Percentiles rank a stretch among this genome's conserved stretches.
These are phyloP conservation scores for Stratiolaelaps scimitus DNA, from an alignment of 1,140 invertebrate genomes.

Conservation along the genomic window DNA sequence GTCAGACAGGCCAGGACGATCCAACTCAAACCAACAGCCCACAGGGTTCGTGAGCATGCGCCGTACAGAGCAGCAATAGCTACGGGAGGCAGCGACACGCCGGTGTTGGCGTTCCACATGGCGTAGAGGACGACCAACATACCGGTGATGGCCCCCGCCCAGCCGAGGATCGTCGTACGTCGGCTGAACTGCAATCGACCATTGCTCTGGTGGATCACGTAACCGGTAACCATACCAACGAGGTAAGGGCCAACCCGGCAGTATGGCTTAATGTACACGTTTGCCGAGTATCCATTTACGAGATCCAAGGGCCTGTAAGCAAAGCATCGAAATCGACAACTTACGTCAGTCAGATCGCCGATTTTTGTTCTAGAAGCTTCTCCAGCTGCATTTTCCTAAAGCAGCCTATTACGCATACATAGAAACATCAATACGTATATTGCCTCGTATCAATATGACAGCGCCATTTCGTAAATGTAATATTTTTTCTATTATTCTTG, in stretches of 20 bases:
- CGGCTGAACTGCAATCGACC: slow-evolving; percentile 30
- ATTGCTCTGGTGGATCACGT: slow-evolving; percentile 38
- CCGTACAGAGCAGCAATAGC: slow-evolving; percentile 56
- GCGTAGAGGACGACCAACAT: slow-evolving; percentile 33
- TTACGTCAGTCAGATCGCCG: too few relatives aligned
- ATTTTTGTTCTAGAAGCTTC: too few relatives aligned
- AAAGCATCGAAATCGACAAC: not conserved
- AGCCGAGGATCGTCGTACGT: slow-evolving; percentile 31
- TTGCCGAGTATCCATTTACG: slow-evolving; percentile 57
- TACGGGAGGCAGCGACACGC: slow-evolving; percentile 32
- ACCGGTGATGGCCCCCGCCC: slow-evolving; percentile 30
- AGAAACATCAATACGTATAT: too few relatives aligned
- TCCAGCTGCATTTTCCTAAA: too few relatives aligned
- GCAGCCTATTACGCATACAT: too few relatives aligned
- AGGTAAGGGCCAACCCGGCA: slow-evolving; percentile 46
- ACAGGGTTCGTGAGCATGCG: slow-evolving; percentile 65
- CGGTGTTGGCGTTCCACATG: slow-evolving; percentile 37
- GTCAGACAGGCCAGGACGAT: slow-evolving; percentile 74
- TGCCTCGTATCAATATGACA: too few relatives aligned
- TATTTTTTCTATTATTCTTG: slow-evolving; percentile 14
- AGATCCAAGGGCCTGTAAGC: slow-evolving; percentile 33
- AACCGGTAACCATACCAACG: slow-evolving; percentile 45
- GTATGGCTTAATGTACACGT: slow-evolving; percentile 65
- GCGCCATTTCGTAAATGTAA: slow-evolving; percentile 4
- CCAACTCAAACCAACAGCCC: slow-evolving; percentile 68